Percentiles rank a stretch among this genome's conserved stretches.
phyloP scores from a whole-genome alignment of 2,113 vertebrate genomes.

The Centropus bengalensis region DNA sequence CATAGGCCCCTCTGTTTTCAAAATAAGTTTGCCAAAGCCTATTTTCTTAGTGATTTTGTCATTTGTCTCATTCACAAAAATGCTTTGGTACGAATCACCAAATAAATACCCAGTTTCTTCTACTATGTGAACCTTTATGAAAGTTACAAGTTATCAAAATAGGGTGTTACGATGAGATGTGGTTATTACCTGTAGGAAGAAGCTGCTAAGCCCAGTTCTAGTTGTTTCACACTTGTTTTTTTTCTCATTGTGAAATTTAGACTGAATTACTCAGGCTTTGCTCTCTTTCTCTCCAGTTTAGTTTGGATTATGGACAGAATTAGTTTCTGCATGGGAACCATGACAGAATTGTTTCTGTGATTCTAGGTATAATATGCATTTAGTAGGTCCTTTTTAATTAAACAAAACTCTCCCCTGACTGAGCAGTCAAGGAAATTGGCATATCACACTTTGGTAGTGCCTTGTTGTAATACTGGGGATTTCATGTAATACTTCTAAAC shows the following conservation, averaged over 20 bases:
- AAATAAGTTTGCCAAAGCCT: neutral
- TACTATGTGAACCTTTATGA: neutral
- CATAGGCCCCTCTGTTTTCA: neutral
- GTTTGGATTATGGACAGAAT: neutral
- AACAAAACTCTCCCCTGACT: neutral
- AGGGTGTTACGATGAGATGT: neutral
- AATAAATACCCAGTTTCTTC: neutral
- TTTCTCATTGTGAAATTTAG: slow-evolving; percentile 1
- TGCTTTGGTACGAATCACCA: neutral
- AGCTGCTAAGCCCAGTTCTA: neutral
- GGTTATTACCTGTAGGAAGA: neutral
- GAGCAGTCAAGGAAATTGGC: neutral
- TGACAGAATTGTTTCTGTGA: neutral
- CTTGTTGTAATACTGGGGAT: neutral
- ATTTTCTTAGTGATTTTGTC: neutral
- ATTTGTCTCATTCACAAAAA: neutral
- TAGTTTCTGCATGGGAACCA: slow-evolving; percentile 18
- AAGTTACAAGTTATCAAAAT: neutral
- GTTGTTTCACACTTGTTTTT: neutral
- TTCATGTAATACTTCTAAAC: neutral
- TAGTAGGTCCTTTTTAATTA: neutral
- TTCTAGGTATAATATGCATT: neutral
- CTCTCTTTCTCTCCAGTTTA: neutral
- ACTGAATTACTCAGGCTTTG: slow-evolving; percentile 26
- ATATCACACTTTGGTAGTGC: accelerated